A percentile compares a stretch with the other conserved stretches of the same genome.
These are phyloP conservation scores for Pipistrellus nathusii DNA, from an alignment of 2,797 vertebrate genomes.

Conservation along the genomic window DNA sequence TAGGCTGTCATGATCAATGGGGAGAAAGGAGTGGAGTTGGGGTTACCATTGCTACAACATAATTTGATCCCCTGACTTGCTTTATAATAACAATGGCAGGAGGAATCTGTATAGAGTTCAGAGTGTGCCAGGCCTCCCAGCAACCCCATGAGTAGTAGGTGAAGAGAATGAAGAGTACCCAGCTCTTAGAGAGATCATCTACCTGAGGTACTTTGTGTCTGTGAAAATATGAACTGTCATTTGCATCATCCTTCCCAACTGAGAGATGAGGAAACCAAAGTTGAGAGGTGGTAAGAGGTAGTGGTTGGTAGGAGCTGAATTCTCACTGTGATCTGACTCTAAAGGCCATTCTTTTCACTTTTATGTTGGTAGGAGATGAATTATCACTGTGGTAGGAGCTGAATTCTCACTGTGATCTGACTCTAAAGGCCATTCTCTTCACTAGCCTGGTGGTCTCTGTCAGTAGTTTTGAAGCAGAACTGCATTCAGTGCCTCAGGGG, in stretches of 20 bases:
- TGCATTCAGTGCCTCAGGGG: not conserved
- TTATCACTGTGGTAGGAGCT: too few species aligned
- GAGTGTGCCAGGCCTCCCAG: not conserved
- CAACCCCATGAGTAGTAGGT: not conserved
- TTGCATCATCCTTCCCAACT: not conserved
- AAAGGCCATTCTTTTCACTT: not conserved
- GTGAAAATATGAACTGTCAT: not conserved
- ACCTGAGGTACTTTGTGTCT: not conserved
- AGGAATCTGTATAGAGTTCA: not conserved
- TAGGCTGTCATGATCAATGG: rapidly evolving
- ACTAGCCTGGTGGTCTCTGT: not conserved
- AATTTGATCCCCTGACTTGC: not conserved
- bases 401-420: not conserved
- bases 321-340: not conserved
- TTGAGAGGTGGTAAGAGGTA: not conserved
- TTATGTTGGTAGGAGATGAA: too few species aligned
- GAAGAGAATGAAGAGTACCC: not conserved
- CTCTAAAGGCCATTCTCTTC: not conserved
- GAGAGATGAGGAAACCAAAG: not conserved
- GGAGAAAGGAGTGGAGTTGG: not conserved
- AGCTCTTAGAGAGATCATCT: not conserved
- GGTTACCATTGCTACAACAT: not conserved
- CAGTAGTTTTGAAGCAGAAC: not conserved
- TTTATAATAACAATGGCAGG: not conserved
- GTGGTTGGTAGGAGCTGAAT: not conserved